Base-by-base conservation (phyloP, 2,797 vertebrate genomes). In the Sebastiscus albofasciatus region DNA sequence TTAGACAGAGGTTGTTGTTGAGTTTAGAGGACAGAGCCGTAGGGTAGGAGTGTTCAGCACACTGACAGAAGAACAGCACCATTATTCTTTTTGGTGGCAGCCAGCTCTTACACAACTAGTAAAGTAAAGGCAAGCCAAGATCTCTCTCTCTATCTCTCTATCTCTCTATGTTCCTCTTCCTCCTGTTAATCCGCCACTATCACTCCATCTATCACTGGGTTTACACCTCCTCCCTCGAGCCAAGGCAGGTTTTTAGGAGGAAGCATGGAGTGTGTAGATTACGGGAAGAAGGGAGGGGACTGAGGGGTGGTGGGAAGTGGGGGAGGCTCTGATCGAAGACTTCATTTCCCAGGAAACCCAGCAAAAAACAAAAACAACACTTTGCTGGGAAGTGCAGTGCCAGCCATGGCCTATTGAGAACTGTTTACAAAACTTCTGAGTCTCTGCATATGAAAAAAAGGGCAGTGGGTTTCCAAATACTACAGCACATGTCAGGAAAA, bases 31-130 rank as follows among this genome's bases (percentile, higher is more conserved):
- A 93, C 89, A 89, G 84, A 93, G 92, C 92, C 85, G 87, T 77
- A 91, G 94, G 94, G 93, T 93, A 92, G 88, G 86, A 94, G 93
- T 89, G 94, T 94, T 95, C 94, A 94, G 87, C 89, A 84, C 85
- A 77, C 87, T 83, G 86, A 86, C 83, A 90, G 79, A 92, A 94
- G 89, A 94, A 94, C 88, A 91, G 93, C 89, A 90, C 88, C 84
- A 93, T 92, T 93, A 92, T 92, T 94, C 87, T 91, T 87, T 73
- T 71, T 85, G 79, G 81, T 92, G 82, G 86, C 90, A 92, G 93
- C 87, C 87, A 94, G 86, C 86, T 94, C 90, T 96, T 95, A 93
- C 93, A 94, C 93, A 96, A 95, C 91, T 75, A 33, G 61, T 77
- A 72, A 90, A 91, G 78, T 75, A 69, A 69, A 90, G 67, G 67